These are phyloP conservation scores for Manacus vitellinus DNA, from an alignment of 2,113 vertebrate species.

Conservation along the genomic window DNA sequence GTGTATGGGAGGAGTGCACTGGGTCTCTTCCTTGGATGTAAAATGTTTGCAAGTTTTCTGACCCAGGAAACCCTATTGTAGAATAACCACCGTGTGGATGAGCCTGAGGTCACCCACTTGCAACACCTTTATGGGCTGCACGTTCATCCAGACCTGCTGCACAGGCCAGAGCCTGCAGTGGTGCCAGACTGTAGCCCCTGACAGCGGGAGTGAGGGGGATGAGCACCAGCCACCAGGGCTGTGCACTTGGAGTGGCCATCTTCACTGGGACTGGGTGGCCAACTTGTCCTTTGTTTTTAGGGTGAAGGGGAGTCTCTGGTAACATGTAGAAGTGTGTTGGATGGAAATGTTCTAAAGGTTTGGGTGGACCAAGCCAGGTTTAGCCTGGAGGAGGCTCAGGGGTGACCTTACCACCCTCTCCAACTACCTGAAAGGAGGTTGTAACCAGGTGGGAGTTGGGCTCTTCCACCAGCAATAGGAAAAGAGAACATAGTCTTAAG, in stretches of 20 bases:
- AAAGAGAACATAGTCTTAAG: fast-evolving
- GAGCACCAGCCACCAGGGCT: fast-evolving
- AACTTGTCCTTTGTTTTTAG: fast-evolving
- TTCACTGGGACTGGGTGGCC: fast-evolving
- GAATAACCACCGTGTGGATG: not conserved
- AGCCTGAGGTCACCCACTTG: fast-evolving
- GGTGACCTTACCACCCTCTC: fast-evolving
- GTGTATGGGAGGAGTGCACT: fast-evolving
- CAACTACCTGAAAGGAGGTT: not conserved
- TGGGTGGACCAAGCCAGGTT: not conserved
- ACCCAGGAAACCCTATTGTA: not conserved
- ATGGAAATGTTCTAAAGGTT: fast-evolving
- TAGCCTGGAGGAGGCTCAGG: not conserved
- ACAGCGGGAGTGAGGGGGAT: fast-evolving
- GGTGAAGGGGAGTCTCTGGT: fast-evolving
- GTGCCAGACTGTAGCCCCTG: fast-evolving
- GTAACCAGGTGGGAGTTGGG: too few relatives aligned
- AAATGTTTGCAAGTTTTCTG: not conserved
- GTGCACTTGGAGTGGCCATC: fast-evolving
- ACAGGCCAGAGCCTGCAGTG: fast-evolving
- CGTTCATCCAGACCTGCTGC: fast-evolving
- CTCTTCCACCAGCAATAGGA: not conserved
- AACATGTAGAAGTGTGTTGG: fast-evolving
- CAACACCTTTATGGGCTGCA: not conserved
- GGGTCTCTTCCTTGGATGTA: not conserved